Base-by-base conservation (phyloP, 2,797 vertebrate species). In the Odontamblyopus lacepedii region DNA sequence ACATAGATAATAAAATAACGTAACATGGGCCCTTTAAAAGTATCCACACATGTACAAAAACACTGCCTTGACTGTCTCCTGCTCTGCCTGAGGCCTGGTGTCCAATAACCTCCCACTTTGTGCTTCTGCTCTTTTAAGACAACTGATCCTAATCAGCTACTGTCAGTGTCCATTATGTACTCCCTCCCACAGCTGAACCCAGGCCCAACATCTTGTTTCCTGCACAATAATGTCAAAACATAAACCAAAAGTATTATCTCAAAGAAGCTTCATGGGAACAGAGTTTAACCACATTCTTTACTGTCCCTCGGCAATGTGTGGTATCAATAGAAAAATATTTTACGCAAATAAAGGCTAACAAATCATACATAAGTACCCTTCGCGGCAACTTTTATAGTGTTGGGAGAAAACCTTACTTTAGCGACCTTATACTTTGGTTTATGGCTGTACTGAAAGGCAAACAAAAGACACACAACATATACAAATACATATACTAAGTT, bases 81-180 rank as follows among this genome's bases (percentile, higher is more conserved):
- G 44, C 23, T 51, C 63, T 51, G 76, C 71, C 51, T 23, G 23
- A 64, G 41, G 55, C 63, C 55, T 41, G 68, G 51, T 71, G 53
- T 65, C 68, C 80, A 79, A 83, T 67, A 74, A 61, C 72, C 75
- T 78, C 65, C 67, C 64, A 73, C 56, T 71, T 73, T 38, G 19
- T 76, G 63, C 59, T 70, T 73, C 35, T 73, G 74, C 68, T 83
- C 51, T 55, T 9, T 50, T 63, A 73, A 83, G 51, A 80, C 68
- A 73, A 82, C 64, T 80, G 77, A 86, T 74, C 85, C 84, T 83
- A 89, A 85, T 87, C 77, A 86, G 70, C 77, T 82, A 78, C 72
- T 82, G 79, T 82, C 79, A 79, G 63, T 79, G 69, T 78, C 69
- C 65, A 79, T 83, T 85, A 72, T 61, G 55, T 65, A 77, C 65